Conservation (phyloP, 1,140 invertebrate species). For the Zaprionus kolodkinae region DNA sequence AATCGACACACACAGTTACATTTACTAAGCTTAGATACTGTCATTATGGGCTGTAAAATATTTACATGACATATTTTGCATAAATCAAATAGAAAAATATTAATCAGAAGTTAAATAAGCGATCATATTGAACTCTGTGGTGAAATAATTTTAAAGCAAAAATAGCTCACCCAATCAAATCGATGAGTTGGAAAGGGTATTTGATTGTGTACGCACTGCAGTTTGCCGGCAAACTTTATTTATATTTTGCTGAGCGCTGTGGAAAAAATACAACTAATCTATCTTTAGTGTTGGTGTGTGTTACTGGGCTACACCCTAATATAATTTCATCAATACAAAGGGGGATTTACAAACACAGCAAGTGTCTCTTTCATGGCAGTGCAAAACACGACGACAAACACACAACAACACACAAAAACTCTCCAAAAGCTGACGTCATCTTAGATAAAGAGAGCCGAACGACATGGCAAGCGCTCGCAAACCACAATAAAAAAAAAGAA, state of each 20-base stretch:
- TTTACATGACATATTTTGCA: not conserved
- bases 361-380: conserved; percentile 9
- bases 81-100: too few relatives aligned
- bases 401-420: not conserved
- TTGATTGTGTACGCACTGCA: not conserved
- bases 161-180: not conserved
- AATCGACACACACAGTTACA: not conserved
- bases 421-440: conserved; percentile 32
- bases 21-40: not conserved
- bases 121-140: too few relatives aligned
- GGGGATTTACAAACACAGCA: conserved; percentile 30
- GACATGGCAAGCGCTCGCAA: not conserved
- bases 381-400: conserved; percentile 9
- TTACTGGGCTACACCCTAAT: not conserved
- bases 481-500: conserved; percentile 41
- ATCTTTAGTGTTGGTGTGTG: not conserved
- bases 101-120: too few relatives aligned
- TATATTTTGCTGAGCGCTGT: not conserved
- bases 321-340: conserved; percentile 8
- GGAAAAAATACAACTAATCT: not conserved
- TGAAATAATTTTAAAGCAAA: too few relatives aligned
- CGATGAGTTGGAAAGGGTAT: not conserved
- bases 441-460: conserved; percentile 13
- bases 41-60: not conserved
- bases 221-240: not conserved